Percentiles rank a stretch among this genome's conserved stretches.
These are phyloP conservation scores for Myripristis murdjan DNA, from an alignment of 2,797 vertebrate species.

Conservation along the genomic window DNA sequence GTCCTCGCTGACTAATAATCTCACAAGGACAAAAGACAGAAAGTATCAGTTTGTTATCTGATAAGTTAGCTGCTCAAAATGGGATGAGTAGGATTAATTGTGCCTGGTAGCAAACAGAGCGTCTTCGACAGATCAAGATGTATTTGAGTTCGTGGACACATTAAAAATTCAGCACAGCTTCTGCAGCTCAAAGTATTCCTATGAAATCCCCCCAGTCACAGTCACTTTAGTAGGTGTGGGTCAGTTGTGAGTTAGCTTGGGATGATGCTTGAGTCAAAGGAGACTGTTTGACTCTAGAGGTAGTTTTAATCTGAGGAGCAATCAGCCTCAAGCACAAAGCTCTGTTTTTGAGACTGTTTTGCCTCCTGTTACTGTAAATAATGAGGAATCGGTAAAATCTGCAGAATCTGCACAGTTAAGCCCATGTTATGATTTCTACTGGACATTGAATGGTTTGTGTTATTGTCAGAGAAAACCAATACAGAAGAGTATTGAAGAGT, in stretches of 20 bases:
- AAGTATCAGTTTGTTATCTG: not conserved
- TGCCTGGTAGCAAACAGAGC: slow-evolving; percentile 22
- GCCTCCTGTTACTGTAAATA: not conserved
- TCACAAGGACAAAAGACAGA: slow-evolving; percentile 12
- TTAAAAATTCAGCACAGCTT: not conserved
- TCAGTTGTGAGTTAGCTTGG: too few relatives aligned
- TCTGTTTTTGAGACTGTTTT: not conserved
- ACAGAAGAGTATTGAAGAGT: not conserved
- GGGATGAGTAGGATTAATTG: slow-evolving; percentile 22
- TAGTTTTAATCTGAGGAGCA: not conserved
- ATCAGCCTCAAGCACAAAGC: not conserved
- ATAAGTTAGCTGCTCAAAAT: slow-evolving; percentile 39
- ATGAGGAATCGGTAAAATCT: not conserved
- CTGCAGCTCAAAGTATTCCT: not conserved
- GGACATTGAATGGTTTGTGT: not conserved
- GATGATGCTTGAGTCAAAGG: too few relatives aligned
- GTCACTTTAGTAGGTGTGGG: not conserved
- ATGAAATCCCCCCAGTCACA: not conserved
- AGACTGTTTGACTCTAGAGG: not conserved
- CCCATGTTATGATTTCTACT: not conserved
- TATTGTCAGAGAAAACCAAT: not conserved
- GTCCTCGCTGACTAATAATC: not conserved
- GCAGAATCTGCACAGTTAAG: not conserved
- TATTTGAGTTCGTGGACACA: not conserved
- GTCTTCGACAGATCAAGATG: not conserved